These are phyloP conservation scores for Andrena praecox DNA, from an alignment of 2,888 invertebrate genomes.

Conservation along the genomic window DNA sequence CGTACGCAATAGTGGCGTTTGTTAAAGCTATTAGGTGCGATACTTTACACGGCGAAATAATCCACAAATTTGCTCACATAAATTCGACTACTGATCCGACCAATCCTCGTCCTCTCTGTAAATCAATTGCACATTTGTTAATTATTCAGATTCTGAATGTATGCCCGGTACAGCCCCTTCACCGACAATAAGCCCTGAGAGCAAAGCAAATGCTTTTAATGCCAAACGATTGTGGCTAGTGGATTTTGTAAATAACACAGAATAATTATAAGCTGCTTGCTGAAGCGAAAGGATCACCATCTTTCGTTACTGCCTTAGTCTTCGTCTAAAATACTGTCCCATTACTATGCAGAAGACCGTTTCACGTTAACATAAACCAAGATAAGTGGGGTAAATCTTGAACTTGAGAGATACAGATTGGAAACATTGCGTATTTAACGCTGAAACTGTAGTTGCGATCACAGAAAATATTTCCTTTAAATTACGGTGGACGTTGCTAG, in stretches of 20 bases:
- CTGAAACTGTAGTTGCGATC: slow-evolving; percentile 19
- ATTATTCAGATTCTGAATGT: slow-evolving; percentile 30
- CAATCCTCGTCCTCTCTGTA: slow-evolving; percentile 76
- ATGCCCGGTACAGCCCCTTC: slow-evolving; percentile 48
- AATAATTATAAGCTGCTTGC: slow-evolving; percentile 29
- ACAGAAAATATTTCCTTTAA: slow-evolving; percentile 24
- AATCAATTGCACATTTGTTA: slow-evolving; percentile 69
- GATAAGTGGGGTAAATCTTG: background rate
- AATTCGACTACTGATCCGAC: slow-evolving; percentile 70
- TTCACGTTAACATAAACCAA: slow-evolving; percentile 7
- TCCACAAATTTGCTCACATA: slow-evolving; percentile 34
- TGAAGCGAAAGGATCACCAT: slow-evolving; percentile 8
- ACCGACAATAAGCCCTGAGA: slow-evolving; percentile 64
- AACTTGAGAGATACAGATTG: slow-evolving; percentile 1
- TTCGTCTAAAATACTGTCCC: slow-evolving; percentile 10
- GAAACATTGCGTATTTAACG: slow-evolving; percentile 16
- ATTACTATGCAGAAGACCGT: background rate
- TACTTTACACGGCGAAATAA: slow-evolving; percentile 32
- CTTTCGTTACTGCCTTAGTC: background rate
- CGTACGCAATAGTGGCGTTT: slow-evolving; percentile 13
- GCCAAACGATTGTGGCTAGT: background rate
- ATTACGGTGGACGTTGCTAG: slow-evolving; percentile 2
- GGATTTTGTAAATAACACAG: background rate
- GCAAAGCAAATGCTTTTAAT: slow-evolving; percentile 55
- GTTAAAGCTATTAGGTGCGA: background rate